Percentiles rank a stretch among this genome's conserved stretches.
These are phyloP conservation scores for Volucella inflata DNA, from an alignment of 2,888 invertebrate species.

Conservation along the genomic window DNA sequence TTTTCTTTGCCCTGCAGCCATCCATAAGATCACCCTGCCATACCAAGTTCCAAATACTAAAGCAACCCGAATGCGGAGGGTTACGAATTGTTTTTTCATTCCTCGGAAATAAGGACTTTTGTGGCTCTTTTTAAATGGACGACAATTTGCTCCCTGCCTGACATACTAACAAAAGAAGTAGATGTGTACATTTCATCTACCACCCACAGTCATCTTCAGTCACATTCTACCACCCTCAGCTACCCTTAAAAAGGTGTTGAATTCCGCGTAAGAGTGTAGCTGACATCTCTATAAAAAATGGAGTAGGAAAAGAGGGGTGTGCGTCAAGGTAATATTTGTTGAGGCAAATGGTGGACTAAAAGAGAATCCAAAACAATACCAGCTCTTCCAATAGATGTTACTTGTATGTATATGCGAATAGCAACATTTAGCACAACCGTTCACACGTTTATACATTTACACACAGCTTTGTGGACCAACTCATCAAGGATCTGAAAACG, in stretches of 20 bases:
- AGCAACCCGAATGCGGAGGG: conserved; percentile 20
- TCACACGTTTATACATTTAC: background rate
- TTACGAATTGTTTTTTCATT: conserved; percentile 67
- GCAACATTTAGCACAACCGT: conserved; percentile 7
- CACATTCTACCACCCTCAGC: background rate
- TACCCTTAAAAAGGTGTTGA: conserved; percentile 37
- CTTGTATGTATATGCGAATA: conserved; percentile 4
- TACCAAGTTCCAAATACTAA: conserved; percentile 33
- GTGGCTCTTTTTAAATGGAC: conserved; percentile 41
- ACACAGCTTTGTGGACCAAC: conserved; percentile 10
- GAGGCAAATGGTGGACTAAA: conserved; percentile 52
- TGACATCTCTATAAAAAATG: conserved; percentile 32
- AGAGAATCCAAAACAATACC: conserved; percentile 43
- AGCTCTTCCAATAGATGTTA: conserved; percentile 15
- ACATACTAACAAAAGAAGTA: conserved; percentile 68
- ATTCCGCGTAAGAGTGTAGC: conserved; percentile 37
- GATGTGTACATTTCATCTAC: conserved; percentile 46
- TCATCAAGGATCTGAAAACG: conserved; percentile 31
- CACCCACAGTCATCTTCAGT: background rate
- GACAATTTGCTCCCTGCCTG: conserved; percentile 36
- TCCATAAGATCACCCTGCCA: conserved; percentile 29
- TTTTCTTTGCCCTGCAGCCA: conserved; percentile 41
- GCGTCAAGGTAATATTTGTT: conserved; percentile 68
- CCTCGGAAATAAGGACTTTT: conserved; percentile 66
- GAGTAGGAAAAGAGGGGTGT: background rate